Conservation (phyloP, 2,888 invertebrate genomes). For the Andrena bucephala region DNA sequence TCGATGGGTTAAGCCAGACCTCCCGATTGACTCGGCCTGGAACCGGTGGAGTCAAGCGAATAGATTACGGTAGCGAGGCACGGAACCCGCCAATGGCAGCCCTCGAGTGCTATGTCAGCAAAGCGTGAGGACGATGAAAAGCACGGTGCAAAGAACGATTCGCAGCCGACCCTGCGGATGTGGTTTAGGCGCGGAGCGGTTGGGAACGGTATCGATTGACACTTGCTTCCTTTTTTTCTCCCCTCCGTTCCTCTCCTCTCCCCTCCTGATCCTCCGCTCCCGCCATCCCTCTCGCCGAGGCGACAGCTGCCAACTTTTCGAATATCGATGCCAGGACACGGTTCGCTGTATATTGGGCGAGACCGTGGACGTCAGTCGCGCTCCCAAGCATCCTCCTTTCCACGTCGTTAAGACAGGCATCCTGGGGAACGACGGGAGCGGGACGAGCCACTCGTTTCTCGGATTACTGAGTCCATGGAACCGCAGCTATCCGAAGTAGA, state of each 20-base stretch:
- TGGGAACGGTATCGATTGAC: conserved; percentile 66
- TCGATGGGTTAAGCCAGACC: conserved; percentile 22
- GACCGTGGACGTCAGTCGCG: conserved; percentile 39
- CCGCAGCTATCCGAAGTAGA: conserved; percentile 30
- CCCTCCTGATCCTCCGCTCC: neutral
- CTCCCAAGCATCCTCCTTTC: conserved; percentile 60
- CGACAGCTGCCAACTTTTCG: conserved; percentile 63
- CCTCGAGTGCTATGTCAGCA: conserved; percentile 71
- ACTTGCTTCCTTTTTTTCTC: conserved; percentile 24
- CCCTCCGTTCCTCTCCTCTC: neutral
- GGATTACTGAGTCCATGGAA: conserved; percentile 1
- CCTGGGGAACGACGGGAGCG: neutral
- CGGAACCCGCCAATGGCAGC: conserved; percentile 60
- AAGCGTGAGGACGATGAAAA: conserved; percentile 70
- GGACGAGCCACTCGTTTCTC: conserved; percentile 27
- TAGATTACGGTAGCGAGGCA: conserved; percentile 68
- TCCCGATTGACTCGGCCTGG: neutral
- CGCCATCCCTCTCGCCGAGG: conserved; percentile 5
- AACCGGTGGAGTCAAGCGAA: conserved; percentile 46
- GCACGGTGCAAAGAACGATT: conserved; percentile 65
- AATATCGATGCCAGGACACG: conserved; percentile 55
- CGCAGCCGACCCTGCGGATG: conserved; percentile 46
- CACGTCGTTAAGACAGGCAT: conserved; percentile 34
- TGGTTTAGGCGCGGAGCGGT: conserved; percentile 37
- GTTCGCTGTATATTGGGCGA: conserved; percentile 36